Base-by-base conservation (phyloP, 2,888 invertebrate species). In the Amphipyra tragopoginis region DNA sequence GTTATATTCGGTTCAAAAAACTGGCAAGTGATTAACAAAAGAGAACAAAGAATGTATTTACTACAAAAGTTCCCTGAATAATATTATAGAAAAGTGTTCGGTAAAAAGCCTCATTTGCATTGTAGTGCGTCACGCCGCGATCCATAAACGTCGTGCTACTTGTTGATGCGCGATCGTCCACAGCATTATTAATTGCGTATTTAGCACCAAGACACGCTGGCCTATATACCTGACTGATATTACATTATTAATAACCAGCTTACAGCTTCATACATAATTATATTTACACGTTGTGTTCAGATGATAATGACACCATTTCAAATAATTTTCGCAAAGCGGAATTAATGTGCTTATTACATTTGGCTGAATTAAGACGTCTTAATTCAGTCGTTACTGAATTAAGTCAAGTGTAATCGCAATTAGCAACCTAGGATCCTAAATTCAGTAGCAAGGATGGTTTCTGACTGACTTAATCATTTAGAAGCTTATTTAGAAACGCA, bases 181-280 rank as follows among this genome's bases (percentile, higher is more conserved):
- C 36, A 45, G 56, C 54, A 29, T 60, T 55, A 48, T 48, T 44
- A 58, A 56, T n/a, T 63, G 42, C 13, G 15, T 56, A 53, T 57
- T 64, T 49, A 61, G 7, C 39, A 56, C 42, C 59, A 38, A 34
- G 14, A 6, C 36, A 11, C 26, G 43, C 15, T 14, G 34, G 15
- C 21, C 29, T 11, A 21, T 21, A 21, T 21, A 26, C 11, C 43
- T 50, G 10, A 13, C 45, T 55, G 21, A 21, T 53, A 45, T 26
- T 64, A 47, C 75, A 71, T 71, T 71, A 72, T 75, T 71, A 55
- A 72, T 65, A 34, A 42, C 52, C 52, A 11, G 52, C 52, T 53
- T 52, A 43, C 11, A 21, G 52, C 29, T 45, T 44, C 55, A 67
- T 51, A 52, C 52, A 44, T 59, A 54, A 21, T 21, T 29, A 29